Conservation (phyloP, 2,888 invertebrate genomes). For the Dioctria linearis region DNA sequence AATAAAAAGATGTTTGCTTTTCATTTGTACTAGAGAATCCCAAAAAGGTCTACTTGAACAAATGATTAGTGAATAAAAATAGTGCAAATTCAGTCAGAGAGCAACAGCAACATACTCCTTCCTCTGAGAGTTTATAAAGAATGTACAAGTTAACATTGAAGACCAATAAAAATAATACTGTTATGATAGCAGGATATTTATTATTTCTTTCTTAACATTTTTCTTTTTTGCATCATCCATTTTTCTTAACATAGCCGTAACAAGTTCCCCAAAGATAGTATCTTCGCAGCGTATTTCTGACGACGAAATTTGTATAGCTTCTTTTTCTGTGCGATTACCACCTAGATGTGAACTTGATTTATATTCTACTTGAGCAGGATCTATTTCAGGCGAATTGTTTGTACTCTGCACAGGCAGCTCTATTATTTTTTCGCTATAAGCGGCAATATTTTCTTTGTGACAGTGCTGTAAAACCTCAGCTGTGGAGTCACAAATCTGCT, state of each 20-base stretch:
- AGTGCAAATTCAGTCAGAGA: too few relatives aligned
- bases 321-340: background rate
- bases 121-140: too few relatives aligned
- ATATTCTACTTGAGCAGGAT: background rate
- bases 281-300: conserved; percentile 62
- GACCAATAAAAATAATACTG: conserved; percentile 55
- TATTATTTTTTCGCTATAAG: background rate
- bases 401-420: background rate
- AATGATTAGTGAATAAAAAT: too few relatives aligned
- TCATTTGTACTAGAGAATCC: too few relatives aligned
- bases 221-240: conserved; percentile 63
- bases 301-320: background rate
- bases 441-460: background rate
- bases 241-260: conserved; percentile 63
- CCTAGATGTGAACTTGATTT: background rate
- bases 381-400: background rate
- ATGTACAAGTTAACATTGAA: too few relatives aligned
- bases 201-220: conserved; percentile 64
- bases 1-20: too few relatives aligned
- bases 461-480: background rate
- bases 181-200: conserved; percentile 64
- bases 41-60: too few relatives aligned
- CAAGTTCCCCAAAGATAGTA: conserved; percentile 65
- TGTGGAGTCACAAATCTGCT: background rate
- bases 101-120: too few relatives aligned